Evolutionary conservation across 2,113 vertebrate species (phyloP).

Genomic region (Myotis lucifugus): DNA sequence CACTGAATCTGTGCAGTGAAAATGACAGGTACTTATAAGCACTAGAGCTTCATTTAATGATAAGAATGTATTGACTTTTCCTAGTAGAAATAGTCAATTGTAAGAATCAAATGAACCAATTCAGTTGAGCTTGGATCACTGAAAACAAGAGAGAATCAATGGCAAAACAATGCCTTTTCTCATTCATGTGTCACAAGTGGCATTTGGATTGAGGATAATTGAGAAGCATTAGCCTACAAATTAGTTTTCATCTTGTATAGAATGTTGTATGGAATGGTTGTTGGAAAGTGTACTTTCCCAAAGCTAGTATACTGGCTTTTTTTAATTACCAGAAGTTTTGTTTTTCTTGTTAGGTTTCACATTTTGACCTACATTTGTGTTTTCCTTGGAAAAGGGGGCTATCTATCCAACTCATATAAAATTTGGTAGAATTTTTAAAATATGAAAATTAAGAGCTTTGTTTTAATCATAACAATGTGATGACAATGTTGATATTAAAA

Average conservation of each 20-base stretch:
- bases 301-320: slow-evolving; percentile 9
- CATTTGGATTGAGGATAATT: slow-evolving; percentile 60
- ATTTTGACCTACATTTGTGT: slow-evolving; percentile 24
- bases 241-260: slow-evolving; percentile 43
- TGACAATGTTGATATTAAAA: slow-evolving; percentile 45
- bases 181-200: slow-evolving; percentile 59
- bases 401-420: not conserved
- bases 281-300: slow-evolving; percentile 54
- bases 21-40: slow-evolving; percentile 35
- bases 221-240: slow-evolving; percentile 59
- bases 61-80: slow-evolving; percentile 62
- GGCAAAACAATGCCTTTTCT: slow-evolving; percentile 67
- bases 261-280: not conserved
- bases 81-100: slow-evolving; percentile 60
- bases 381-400: slow-evolving; percentile 46
- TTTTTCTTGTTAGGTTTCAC: slow-evolving; percentile 41
- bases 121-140: slow-evolving; percentile 46
- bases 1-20: slow-evolving; percentile 14
- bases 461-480: slow-evolving; percentile 34
- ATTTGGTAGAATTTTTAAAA: slow-evolving; percentile 40
- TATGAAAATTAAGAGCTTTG: not conserved
- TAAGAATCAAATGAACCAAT: slow-evolving; percentile 63
- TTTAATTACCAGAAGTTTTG: slow-evolving; percentile 30
- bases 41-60: slow-evolving; percentile 46
- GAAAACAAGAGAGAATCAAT: slow-evolving; percentile 66